These are phyloP conservation scores for Callocephalon fimbriatum DNA, from an alignment of 2,113 vertebrate genomes.

Conservation along the genomic window DNA sequence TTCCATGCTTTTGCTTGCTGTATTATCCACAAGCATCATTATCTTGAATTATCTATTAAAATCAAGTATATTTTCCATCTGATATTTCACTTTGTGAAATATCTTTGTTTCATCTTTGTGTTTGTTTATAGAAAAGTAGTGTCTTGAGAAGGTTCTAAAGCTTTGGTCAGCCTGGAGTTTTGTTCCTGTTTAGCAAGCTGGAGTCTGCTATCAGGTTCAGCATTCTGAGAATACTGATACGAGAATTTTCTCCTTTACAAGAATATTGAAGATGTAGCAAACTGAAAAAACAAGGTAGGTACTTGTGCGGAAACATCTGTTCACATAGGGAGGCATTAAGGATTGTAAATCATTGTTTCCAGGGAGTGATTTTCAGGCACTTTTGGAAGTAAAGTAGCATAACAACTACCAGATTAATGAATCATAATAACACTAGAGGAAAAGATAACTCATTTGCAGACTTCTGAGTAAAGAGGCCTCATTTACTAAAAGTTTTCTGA, in stretches of 20 bases:
- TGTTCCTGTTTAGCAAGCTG: neutral
- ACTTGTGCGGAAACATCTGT: neutral
- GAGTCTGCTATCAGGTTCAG: neutral
- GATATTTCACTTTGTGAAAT: neutral
- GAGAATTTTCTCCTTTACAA: neutral
- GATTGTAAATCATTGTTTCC: neutral
- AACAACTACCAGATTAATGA: neutral
- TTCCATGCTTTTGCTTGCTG: neutral
- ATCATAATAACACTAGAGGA: neutral
- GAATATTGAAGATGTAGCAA: neutral
- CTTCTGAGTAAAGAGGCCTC: neutral
- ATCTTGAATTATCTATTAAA: neutral
- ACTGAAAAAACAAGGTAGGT: neutral
- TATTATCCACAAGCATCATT: neutral
- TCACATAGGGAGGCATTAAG: neutral
- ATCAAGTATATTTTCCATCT: neutral
- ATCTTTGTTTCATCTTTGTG: neutral
- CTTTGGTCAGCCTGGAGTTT: neutral
- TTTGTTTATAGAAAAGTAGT: neutral
- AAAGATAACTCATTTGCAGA: neutral
- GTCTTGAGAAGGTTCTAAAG: neutral
- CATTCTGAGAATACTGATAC: neutral
- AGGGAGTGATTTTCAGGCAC: neutral
- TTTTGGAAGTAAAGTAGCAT: neutral
- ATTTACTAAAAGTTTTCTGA: neutral